Evolutionary conservation across 1,140 invertebrate species (phyloP).

Genomic region (Triops longicaudatus): DNA sequence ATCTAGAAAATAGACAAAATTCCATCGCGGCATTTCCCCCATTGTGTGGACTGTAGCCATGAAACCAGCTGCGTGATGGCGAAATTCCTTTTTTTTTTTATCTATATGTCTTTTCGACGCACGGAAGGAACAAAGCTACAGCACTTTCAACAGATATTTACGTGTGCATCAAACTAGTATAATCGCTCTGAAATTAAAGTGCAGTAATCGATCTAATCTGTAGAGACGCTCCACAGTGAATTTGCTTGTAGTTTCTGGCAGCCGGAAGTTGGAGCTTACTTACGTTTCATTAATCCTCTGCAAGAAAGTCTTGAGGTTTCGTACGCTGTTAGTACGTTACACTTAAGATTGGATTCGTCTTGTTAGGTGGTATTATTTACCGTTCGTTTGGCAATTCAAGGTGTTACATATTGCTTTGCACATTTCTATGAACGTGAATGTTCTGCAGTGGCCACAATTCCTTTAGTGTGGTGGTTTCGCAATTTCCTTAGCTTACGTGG

Average conservation of each 20-base stretch:
- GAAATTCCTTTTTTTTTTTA: neutral
- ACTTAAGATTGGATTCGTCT: no score
- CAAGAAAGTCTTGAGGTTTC: no score
- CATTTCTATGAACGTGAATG: no score
- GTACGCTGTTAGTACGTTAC: no score
- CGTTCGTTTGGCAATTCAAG: no score
- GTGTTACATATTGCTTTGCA: no score
- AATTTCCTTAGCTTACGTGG: neutral
- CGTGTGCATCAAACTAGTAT: neutral
- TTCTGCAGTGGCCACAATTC: neutral
- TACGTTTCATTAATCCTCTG: no score
- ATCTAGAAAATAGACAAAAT: neutral
- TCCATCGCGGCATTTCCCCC: neutral
- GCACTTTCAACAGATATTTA: neutral
- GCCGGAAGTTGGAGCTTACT: no score
- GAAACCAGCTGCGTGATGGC: neutral
- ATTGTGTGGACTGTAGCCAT: neutral
- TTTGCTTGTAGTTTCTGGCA: no score
- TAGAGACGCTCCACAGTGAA: no score
- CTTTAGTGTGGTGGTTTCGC: neutral
- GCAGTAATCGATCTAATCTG: no score
- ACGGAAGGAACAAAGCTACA: neutral
- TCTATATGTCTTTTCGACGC: neutral
- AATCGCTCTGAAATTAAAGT: neutral
- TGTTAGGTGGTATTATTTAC: no score